These are phyloP conservation scores for Spodoptera litura DNA, from an alignment of 1,140 invertebrate species.

Conservation along the genomic window DNA sequence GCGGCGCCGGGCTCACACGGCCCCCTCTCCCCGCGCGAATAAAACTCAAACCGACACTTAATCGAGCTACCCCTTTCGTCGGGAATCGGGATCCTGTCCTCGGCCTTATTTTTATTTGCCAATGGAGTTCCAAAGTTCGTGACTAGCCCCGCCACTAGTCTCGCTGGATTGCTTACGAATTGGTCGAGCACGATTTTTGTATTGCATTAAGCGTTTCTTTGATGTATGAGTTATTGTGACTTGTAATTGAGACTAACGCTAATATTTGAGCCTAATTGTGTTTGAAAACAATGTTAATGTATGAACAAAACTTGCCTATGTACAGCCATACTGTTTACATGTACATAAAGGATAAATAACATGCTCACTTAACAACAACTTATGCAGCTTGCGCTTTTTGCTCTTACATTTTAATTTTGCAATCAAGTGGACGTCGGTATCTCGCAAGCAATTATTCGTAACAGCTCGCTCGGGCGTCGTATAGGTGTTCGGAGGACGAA, in stretches of 20 bases:
- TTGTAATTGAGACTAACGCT: conserved; percentile 10
- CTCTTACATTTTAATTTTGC: conserved; percentile 57
- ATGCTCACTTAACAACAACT: conserved; percentile 33
- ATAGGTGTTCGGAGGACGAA: conserved; percentile 75
- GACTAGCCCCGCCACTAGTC: conserved; percentile 60
- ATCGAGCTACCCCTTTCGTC: conserved; percentile 84
- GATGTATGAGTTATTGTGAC: conserved; percentile 29
- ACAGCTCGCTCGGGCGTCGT: conserved; percentile 58
- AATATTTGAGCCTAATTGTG: conserved; percentile 17
- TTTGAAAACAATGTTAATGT: background rate
- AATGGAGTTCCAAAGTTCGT: conserved; percentile 55
- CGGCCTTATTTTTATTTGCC: conserved; percentile 74
- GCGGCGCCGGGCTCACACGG: conserved; percentile 78
- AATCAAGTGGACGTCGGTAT: conserved; percentile 59
- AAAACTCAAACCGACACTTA: conserved; percentile 83
- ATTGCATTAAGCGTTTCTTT: conserved; percentile 55
- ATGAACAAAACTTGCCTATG: background rate
- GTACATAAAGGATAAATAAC: conserved; percentile 4
- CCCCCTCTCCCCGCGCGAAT: conserved; percentile 71
- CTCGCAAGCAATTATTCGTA: conserved; percentile 70
- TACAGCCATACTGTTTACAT: background rate
- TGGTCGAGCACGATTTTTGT: conserved; percentile 63
- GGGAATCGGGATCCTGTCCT: conserved; percentile 66
- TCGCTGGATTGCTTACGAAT: conserved; percentile 63
- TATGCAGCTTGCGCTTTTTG: conserved; percentile 52